A percentile compares a stretch with the other conserved stretches of the same genome.
Evolutionary conservation across 2,888 invertebrate genomes (phyloP).

Genomic region (Polylopha cassiicola): DNA sequence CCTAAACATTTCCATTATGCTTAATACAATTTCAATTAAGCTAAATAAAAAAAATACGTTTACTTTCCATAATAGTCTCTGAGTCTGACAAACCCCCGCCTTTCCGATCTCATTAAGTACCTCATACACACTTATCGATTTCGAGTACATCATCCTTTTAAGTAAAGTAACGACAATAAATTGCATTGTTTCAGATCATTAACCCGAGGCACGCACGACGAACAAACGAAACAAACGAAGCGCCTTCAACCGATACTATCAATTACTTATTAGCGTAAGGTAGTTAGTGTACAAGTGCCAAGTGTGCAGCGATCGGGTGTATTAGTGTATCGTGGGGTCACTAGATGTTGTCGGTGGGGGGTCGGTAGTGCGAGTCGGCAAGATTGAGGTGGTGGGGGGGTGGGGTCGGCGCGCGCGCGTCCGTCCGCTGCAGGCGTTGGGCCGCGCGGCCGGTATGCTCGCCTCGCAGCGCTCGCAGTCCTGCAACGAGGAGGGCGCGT

Average conservation of each 20-base stretch:
- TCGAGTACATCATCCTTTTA: too few relatives aligned
- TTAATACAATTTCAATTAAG: too few relatives aligned
- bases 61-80: too few relatives aligned
- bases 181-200: constrained; percentile 65
- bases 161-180: constrained; percentile 40
- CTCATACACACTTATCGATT: too few relatives aligned
- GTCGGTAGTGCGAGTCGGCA: constrained; percentile 45
- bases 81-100: too few relatives aligned
- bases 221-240: constrained; percentile 52
- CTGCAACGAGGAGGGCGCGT: constrained; percentile 76
- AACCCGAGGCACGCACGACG: constrained; percentile 45
- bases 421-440: constrained; percentile 69
- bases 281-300: constrained; percentile 52
- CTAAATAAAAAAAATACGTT: too few relatives aligned
- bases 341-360: constrained; percentile 15
- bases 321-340: constrained; percentile 24
- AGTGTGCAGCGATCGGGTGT: constrained; percentile 30
- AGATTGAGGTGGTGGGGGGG: constrained; percentile 74
- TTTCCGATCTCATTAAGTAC: too few relatives aligned
- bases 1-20: too few relatives aligned
- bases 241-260: constrained; percentile 62
- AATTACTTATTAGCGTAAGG: constrained; percentile 50
- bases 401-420: constrained; percentile 75
- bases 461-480: constrained; percentile 74
- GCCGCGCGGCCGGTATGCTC: constrained; percentile 72